Conservation (phyloP, 2,797 vertebrate species). For the Moxostoma hubbsi region DNA sequence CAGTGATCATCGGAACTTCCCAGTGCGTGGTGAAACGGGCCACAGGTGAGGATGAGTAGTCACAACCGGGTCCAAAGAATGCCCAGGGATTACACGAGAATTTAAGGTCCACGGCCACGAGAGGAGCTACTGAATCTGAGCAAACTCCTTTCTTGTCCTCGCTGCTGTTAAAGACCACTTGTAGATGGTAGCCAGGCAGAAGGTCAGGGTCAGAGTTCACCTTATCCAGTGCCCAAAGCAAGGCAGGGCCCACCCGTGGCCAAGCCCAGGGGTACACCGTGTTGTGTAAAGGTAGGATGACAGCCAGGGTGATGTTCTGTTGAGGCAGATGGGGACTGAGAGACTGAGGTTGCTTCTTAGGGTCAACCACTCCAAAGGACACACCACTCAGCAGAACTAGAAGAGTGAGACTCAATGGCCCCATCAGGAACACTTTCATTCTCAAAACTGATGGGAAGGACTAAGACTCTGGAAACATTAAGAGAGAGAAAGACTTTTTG, state of each 20-base stretch:
- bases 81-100: conserved; percentile 79
- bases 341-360: conserved; percentile 16
- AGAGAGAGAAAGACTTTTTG: conserved; percentile 17
- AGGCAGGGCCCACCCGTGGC: conserved; percentile 86
- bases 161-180: conserved; percentile 78
- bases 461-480: conserved; percentile 38
- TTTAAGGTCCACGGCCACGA: conserved; percentile 85
- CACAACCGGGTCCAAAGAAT: conserved; percentile 88
- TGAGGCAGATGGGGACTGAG: neutral
- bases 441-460: conserved; percentile 10
- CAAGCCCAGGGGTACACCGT: conserved; percentile 89
- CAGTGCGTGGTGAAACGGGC: conserved; percentile 87
- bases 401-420: conserved; percentile 39
- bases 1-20: conserved; percentile 87
- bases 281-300: conserved; percentile 84
- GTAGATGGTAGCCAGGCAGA: conserved; percentile 74
- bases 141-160: conserved; percentile 81
- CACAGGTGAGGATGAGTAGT: conserved; percentile 84
- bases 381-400: conserved; percentile 51
- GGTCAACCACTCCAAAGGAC: conserved; percentile 45
- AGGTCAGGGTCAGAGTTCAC: conserved; percentile 75
- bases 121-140: conserved; percentile 84
- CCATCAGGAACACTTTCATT: conserved; percentile 37
- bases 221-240: conserved; percentile 74
- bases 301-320: conserved; percentile 81